A percentile compares a stretch with the other conserved stretches of the same genome.
Conservation (phyloP, 2,797 vertebrate species). For the Varecia variegata region DNA sequence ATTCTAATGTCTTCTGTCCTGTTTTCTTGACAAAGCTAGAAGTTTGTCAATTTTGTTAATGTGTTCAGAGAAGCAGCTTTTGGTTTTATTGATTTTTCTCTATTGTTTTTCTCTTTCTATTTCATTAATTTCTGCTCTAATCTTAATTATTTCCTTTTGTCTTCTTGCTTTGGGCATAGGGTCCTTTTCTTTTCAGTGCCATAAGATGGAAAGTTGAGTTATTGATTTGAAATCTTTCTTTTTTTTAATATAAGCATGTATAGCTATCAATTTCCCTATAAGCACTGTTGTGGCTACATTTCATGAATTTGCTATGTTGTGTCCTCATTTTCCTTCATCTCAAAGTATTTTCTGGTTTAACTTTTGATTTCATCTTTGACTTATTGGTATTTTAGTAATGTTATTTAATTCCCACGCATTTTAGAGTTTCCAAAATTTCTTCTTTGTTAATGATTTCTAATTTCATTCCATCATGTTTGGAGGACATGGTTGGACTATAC, state of each 20-base stretch:
- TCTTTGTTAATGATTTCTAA: not conserved
- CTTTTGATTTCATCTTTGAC: not conserved
- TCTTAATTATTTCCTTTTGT: not conserved
- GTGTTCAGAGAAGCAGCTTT: not conserved
- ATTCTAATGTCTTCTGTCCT: not conserved
- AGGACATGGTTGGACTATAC: not conserved
- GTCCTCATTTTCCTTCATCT: not conserved
- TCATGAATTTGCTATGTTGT: not conserved
- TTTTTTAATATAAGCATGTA: not conserved
- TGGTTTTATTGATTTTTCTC: not conserved
- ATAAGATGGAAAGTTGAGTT: not conserved
- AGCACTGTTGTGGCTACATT: not conserved
- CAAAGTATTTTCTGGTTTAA: not conserved
- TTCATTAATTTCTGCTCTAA: not conserved
- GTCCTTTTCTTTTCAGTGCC: not conserved
- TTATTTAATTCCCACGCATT: not conserved
- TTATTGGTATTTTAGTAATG: not conserved
- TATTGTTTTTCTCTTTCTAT: not conserved
- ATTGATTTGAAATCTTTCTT: not conserved
- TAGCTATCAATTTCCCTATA: not conserved
- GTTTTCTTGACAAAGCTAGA: not conserved
- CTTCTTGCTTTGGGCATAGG: not conserved
- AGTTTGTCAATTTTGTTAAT: too few relatives aligned
- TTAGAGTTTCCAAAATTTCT: not conserved
- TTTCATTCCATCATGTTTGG: not conserved